These are phyloP conservation scores for Gymnoscopelus microlampas DNA, from an alignment of 2,797 vertebrate species.

Conservation along the genomic window DNA sequence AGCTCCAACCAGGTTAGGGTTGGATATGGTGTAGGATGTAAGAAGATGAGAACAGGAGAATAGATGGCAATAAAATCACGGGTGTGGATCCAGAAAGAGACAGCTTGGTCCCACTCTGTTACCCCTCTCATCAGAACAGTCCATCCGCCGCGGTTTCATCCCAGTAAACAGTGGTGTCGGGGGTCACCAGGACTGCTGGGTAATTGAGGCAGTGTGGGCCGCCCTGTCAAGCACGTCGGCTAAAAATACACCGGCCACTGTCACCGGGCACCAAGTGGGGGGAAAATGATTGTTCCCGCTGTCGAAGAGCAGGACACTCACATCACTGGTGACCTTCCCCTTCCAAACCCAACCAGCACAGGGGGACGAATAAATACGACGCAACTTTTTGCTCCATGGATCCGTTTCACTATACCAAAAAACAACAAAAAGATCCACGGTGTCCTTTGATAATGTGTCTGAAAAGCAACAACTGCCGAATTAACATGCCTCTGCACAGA, in stretches of 20 bases:
- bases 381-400: constrained; percentile 60
- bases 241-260: constrained; percentile 90
- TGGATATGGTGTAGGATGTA: constrained; percentile 16
- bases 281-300: constrained; percentile 88
- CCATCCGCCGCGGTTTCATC: constrained; percentile 85
- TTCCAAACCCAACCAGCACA: constrained; percentile 80
- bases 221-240: constrained; percentile 85
- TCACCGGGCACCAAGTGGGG: constrained; percentile 88
- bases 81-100: constrained; percentile 63
- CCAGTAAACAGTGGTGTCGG: constrained; percentile 86
- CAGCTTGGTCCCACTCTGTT: constrained; percentile 81
- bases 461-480: constrained; percentile 34
- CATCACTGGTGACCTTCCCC: constrained; percentile 90
- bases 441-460: constrained; percentile 43
- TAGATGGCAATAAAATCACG: constrained; percentile 68
- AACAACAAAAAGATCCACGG: constrained; percentile 14
- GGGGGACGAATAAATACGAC: constrained; percentile 46
- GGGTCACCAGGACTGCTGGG: constrained; percentile 88
- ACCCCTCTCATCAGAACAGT: constrained; percentile 81
- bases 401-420: constrained; percentile 27
- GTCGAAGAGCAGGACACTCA: constrained; percentile 83
- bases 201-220: constrained; percentile 89
- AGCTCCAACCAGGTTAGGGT: constrained; percentile 43
- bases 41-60: constrained; percentile 27
- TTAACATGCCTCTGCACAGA: constrained; percentile 57